Evolutionary conservation across 2,113 vertebrate species (phyloP).

Genomic region (Hyaena hyaena): DNA sequence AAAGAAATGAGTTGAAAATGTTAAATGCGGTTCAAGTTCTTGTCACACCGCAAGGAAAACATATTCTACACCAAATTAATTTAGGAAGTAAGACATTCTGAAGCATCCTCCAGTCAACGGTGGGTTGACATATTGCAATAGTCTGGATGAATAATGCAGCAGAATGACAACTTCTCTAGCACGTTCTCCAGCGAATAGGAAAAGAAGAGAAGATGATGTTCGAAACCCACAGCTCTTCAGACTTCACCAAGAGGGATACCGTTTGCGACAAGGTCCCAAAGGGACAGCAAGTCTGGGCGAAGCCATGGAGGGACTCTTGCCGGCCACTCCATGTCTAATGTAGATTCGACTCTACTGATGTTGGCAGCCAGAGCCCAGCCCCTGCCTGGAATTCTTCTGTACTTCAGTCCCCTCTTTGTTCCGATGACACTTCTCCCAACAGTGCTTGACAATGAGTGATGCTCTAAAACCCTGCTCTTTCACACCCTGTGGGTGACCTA

Average conservation of each 20-base stretch:
- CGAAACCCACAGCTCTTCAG: neutral
- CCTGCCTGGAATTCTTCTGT: conserved; percentile 89
- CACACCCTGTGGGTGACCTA: conserved; percentile 94
- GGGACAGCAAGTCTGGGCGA: conserved; percentile 72
- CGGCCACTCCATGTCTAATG: conserved; percentile 88
- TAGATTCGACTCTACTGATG: conserved; percentile 94
- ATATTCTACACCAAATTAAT: neutral
- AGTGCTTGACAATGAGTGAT: conserved; percentile 97
- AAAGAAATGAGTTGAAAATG: conserved; percentile 30
- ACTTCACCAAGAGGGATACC: conserved; percentile 81
- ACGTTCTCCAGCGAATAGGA: neutral
- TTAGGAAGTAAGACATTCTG: neutral
- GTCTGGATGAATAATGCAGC: conserved; percentile 35
- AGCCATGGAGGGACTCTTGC: conserved; percentile 87
- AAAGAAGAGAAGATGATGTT: conserved; percentile 29
- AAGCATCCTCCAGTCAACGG: neutral
- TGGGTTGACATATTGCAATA: neutral
- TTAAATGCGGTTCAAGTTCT: conserved; percentile 54
- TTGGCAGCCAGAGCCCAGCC: conserved; percentile 86
- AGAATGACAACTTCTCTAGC: neutral
- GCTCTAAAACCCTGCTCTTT: conserved; percentile 94
- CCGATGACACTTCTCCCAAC: conserved; percentile 92
- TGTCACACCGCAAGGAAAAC: conserved; percentile 64
- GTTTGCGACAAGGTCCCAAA: conserved; percentile 85
- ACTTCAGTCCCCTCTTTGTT: conserved; percentile 96